Evolutionary conservation across 2,113 vertebrate genomes (phyloP).

Genomic region (Machaerirhynchus nigripectus): DNA sequence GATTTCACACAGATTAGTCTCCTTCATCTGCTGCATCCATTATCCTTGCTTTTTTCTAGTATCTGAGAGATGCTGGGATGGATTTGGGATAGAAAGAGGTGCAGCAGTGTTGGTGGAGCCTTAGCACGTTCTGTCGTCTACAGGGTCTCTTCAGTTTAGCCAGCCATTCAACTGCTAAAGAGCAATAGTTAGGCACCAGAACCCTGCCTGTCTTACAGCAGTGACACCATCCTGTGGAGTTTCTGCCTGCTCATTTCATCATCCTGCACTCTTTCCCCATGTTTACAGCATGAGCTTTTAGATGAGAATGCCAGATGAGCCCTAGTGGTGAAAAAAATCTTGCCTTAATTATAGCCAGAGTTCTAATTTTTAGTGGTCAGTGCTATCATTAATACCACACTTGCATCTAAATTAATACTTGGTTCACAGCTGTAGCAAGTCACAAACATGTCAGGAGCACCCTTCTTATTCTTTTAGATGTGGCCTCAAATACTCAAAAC

Average conservation of each 20-base stretch:
- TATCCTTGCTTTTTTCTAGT: background rate
- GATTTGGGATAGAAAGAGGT: background rate
- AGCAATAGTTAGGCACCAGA: background rate
- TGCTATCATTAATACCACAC: background rate
- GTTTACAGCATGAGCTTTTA: background rate
- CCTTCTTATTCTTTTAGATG: background rate
- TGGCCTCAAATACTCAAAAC: background rate
- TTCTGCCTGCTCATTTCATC: background rate
- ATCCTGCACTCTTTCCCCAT: background rate
- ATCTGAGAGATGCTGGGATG: background rate
- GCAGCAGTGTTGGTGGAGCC: accelerated
- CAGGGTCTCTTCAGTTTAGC: background rate
- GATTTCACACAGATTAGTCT: background rate
- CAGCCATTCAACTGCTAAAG: background rate
- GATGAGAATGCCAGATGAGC: background rate
- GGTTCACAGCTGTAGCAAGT: background rate
- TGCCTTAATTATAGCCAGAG: background rate
- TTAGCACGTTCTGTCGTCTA: background rate
- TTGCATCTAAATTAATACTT: background rate
- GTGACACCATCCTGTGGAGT: accelerated
- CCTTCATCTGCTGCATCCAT: accelerated
- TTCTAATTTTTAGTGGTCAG: background rate
- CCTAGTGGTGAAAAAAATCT: background rate
- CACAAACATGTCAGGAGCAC: background rate
- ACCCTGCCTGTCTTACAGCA: background rate